Evolutionary conservation across 2,113 vertebrate genomes (phyloP).

Genomic region (Etia nguti): DNA sequence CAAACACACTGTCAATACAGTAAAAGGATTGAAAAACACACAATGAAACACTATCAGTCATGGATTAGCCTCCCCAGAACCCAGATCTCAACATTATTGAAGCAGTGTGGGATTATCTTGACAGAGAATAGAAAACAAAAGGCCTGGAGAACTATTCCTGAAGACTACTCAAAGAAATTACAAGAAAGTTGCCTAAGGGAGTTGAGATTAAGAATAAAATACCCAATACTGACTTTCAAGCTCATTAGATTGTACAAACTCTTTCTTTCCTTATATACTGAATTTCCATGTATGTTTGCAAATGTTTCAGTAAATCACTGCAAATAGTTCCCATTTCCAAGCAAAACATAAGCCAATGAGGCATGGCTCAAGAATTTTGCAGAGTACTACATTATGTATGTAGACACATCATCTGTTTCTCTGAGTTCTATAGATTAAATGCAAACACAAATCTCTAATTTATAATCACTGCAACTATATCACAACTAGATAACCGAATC

Average conservation of each 20-base stretch:
- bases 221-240: not conserved
- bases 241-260: not conserved
- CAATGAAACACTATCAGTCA: not conserved
- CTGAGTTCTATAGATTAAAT: not conserved
- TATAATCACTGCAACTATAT: conserved; percentile 8
- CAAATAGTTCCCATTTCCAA: not conserved
- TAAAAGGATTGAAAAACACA: not conserved
- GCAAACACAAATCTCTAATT: not conserved
- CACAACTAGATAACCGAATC: not conserved
- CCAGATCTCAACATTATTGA: not conserved
- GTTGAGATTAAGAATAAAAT: not conserved
- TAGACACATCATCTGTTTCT: not conserved
- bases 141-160: not conserved
- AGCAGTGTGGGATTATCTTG: not conserved
- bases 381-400: not conserved
- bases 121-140: not conserved
- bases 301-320: not conserved
- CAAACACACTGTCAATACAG: not conserved
- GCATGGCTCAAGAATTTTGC: not conserved
- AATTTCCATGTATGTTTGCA: not conserved
- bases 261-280: not conserved
- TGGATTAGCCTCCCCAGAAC: not conserved
- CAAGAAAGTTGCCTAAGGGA: not conserved
- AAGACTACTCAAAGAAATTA: not conserved
- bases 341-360: not conserved